A percentile compares a stretch with the other conserved stretches of the same genome.
phyloP scores from a whole-genome alignment of 1,140 invertebrate species.

The Teleopsis dalmanni region DNA sequence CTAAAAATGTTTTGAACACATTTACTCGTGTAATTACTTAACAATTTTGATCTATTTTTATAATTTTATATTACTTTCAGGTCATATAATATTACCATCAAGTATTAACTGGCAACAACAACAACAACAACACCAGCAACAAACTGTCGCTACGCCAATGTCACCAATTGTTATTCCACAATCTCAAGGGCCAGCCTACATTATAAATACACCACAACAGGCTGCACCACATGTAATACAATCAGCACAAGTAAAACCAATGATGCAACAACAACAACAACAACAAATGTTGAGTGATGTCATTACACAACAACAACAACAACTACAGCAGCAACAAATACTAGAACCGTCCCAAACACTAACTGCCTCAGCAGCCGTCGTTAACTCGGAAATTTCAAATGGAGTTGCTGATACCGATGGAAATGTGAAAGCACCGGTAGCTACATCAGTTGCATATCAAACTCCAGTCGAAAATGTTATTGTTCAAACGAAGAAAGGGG shows the following conservation, averaged over 20 bases:
- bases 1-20: too few species aligned
- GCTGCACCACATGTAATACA: neutral
- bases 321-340: slow-evolving; percentile 1
- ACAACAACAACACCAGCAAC: slow-evolving; percentile 10
- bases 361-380: neutral
- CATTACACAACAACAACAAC: slow-evolving; percentile 2
- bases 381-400: slow-evolving; percentile 1
- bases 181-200: slow-evolving; percentile 16
- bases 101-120: slow-evolving; percentile 19
- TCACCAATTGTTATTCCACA: slow-evolving; percentile 10
- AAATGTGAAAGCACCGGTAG: too few species aligned
- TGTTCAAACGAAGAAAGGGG: neutral
- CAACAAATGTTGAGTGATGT: neutral
- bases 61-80: neutral
- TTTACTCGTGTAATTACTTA: too few species aligned
- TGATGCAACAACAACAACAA: slow-evolving; percentile 1
- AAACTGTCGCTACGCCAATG: slow-evolving; percentile 13
- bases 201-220: neutral
- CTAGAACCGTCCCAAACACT: neutral
- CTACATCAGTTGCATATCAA: too few species aligned
- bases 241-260: neutral
- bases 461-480: neutral
- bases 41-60: too few species aligned
- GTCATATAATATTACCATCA: slow-evolving; percentile 7
- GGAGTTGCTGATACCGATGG: neutral